A percentile compares a stretch with the other conserved stretches of the same genome.
phyloP scores from a whole-genome alignment of 2,113 vertebrate species.

The Tapirus terrestris region DNA sequence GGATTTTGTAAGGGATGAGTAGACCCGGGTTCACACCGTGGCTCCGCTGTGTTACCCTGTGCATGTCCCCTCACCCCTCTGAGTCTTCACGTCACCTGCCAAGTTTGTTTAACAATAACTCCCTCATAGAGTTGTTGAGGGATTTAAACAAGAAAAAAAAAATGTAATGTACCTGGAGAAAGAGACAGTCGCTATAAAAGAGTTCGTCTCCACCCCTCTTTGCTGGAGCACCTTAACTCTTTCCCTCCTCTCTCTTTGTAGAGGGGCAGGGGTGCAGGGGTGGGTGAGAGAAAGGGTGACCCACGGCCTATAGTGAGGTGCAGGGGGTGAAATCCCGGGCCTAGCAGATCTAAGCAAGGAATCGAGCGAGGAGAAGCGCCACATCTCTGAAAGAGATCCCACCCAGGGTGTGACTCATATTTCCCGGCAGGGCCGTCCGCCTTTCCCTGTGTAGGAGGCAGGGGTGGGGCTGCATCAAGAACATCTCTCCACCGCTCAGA shows the following conservation, averaged over 20 bases:
- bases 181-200: background rate
- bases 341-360: background rate
- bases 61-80: background rate
- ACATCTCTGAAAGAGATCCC: background rate
- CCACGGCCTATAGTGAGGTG: background rate
- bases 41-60: background rate
- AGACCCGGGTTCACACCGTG: background rate
- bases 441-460: background rate
- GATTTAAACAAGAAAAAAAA: background rate
- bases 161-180: background rate
- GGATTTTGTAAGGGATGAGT: background rate
- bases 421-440: background rate
- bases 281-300: background rate
- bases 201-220: background rate
- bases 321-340: background rate
- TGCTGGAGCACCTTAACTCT: background rate
- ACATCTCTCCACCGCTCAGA: background rate
- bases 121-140: background rate
- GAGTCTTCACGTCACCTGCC: background rate
- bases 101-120: background rate
- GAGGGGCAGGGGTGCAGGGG: accelerated
- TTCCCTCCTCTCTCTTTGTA: background rate
- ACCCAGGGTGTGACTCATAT: background rate
- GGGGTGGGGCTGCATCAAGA: background rate
- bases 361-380: background rate